A percentile compares a stretch with the other conserved stretches of the same genome.
phyloP scores from a whole-genome alignment of 2,797 vertebrate species.

The Cottoperca gobio region DNA sequence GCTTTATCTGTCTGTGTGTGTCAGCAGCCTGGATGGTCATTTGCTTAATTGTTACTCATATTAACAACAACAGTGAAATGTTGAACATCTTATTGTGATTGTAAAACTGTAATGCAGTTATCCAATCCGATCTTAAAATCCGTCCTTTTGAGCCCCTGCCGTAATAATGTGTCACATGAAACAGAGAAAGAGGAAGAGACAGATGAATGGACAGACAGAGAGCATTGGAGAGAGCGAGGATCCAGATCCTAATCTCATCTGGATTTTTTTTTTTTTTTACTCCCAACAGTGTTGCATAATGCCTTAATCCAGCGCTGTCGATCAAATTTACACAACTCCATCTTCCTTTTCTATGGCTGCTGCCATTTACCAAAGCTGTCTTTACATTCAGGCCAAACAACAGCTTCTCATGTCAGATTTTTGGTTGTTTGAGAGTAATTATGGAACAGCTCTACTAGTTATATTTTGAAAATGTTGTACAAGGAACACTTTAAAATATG shows the following conservation, averaged over 20 bases:
- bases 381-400: conserved; percentile 39
- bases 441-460: too few species aligned
- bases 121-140: conserved; percentile 9
- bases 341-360: conserved; percentile 38
- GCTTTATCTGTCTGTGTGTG: conserved; percentile 26
- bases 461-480: too few species aligned
- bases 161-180: conserved; percentile 37
- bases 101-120: background rate
- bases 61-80: conserved; percentile 15
- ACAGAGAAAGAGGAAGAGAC: conserved; percentile 24
- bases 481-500: too few species aligned
- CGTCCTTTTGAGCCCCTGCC: conserved; percentile 19
- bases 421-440: conserved; percentile 23
- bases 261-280: conserved; percentile 76
- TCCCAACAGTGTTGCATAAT: conserved; percentile 80
- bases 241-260: conserved; percentile 81
- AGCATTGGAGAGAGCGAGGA: conserved; percentile 51
- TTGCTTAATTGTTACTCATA: conserved; percentile 20
- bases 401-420: conserved; percentile 25
- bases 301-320: conserved; percentile 79
- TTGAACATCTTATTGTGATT: conserved; percentile 10
- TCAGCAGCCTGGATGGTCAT: conserved; percentile 20
- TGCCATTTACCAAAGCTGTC: conserved; percentile 19
- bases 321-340: conserved; percentile 71
- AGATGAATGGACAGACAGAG: conserved; percentile 57